These are phyloP conservation scores for Rhabdornis inornatus DNA, from an alignment of 2,113 vertebrate genomes.

Conservation along the genomic window DNA sequence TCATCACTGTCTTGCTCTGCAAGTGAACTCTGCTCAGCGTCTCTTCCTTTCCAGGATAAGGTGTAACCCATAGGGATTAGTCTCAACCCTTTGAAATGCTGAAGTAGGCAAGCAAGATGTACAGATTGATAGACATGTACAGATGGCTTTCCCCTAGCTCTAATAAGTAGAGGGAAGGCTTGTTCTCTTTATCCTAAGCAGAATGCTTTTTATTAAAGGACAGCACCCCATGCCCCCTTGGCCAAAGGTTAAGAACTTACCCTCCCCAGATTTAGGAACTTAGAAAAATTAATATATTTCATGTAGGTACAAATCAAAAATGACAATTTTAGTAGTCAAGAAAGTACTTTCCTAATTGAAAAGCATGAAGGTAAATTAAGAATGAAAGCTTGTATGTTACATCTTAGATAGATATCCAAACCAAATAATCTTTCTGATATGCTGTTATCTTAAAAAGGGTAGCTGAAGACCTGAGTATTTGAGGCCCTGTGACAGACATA, in stretches of 20 bases:
- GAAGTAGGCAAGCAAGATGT: neutral
- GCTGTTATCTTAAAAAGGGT: neutral
- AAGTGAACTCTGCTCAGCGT: neutral
- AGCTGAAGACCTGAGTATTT: neutral
- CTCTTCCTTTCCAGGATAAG: neutral
- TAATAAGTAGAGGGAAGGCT: neutral
- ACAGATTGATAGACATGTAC: neutral
- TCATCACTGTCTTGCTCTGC: neutral
- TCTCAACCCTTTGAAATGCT: neutral
- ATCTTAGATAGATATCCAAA: neutral
- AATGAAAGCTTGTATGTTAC: neutral
- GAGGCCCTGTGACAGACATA: neutral
- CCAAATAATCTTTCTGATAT: neutral
- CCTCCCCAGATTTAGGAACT: neutral
- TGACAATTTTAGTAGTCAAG: neutral
- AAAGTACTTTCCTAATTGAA: neutral
- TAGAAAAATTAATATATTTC: neutral
- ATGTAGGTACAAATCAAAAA: neutral
- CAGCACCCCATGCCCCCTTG: fast-evolving
- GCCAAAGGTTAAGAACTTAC: neutral
- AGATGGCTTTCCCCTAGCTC: neutral
- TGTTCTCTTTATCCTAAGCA: neutral
- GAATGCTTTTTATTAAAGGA: neutral
- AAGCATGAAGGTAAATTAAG: neutral
- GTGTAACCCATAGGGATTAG: neutral